A percentile compares a stretch with the other conserved stretches of the same genome.
These are phyloP conservation scores for Diceros bicornis DNA, from an alignment of 2,797 vertebrate genomes.

Conservation along the genomic window DNA sequence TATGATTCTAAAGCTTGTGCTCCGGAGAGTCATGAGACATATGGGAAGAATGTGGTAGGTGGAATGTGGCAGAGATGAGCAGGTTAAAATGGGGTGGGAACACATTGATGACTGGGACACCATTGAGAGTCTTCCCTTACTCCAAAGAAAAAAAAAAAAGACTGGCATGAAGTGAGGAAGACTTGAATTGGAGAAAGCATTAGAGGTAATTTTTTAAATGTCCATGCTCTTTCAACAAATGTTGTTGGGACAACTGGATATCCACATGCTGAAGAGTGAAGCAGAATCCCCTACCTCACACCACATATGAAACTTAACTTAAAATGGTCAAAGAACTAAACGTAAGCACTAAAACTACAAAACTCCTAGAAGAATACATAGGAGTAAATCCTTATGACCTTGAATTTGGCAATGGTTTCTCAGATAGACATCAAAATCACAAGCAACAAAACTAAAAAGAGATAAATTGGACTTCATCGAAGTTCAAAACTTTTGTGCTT, in stretches of 20 bases:
- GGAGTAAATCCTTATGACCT: neutral
- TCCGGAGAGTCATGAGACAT: neutral
- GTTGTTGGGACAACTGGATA: neutral
- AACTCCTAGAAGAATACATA: neutral
- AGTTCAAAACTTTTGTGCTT: neutral
- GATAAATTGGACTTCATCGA: neutral
- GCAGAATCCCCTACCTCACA: neutral
- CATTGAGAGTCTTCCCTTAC: accelerated
- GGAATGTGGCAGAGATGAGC: neutral
- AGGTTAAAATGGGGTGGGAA: neutral
- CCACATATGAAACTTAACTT: neutral
- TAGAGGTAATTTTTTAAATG: neutral
- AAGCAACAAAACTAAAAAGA: neutral
- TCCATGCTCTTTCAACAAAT: neutral
- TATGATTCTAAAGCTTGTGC: neutral
- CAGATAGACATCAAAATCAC: neutral
- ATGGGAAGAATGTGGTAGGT: neutral
- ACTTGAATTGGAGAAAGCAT: neutral
- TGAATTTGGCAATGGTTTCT: neutral
- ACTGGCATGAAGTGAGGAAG: neutral
- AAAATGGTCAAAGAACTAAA: neutral
- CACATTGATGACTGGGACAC: neutral
- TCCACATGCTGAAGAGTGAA: neutral
- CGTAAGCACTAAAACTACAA: neutral
- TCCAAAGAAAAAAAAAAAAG: neutral